Percentiles rank a stretch among this genome's conserved stretches.
These are phyloP conservation scores for Carassius carassius DNA, from an alignment of 2,113 vertebrate genomes.

Conservation along the genomic window DNA sequence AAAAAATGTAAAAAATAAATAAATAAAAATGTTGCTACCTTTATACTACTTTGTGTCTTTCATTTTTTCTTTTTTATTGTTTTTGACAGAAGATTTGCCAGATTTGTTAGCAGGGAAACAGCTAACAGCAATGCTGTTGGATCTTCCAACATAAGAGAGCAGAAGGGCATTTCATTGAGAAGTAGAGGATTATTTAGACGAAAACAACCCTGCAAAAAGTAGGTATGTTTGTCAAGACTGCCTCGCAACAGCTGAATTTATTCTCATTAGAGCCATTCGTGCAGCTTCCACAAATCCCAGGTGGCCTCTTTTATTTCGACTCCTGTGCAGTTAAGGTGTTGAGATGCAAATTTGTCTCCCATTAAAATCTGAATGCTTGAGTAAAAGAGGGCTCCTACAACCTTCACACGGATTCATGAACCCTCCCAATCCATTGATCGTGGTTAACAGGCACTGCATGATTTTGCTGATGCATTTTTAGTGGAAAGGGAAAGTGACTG, in stretches of 20 bases:
- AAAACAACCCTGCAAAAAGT: conserved; percentile 34
- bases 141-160: conserved; percentile 25
- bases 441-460: conserved; percentile 14
- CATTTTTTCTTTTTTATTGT: neutral
- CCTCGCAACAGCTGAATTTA: conserved; percentile 46
- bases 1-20: neutral
- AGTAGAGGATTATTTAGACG: conserved; percentile 37
- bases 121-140: conserved; percentile 45
- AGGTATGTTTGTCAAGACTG: conserved; percentile 39
- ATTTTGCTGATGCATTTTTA: conserved; percentile 9
- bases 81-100: conserved; percentile 37
- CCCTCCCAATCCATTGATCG: neutral
- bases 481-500: conserved; percentile 12
- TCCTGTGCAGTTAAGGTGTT: conserved; percentile 43
- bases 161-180: conserved; percentile 35
- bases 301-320: conserved; percentile 48
- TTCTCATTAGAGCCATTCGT: conserved; percentile 51
- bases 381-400: conserved; percentile 34
- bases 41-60: neutral
- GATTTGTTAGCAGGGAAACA: conserved; percentile 42
- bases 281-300: conserved; percentile 49
- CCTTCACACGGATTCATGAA: conserved; percentile 39
- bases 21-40: too few relatives aligned
- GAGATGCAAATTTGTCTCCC: conserved; percentile 59
- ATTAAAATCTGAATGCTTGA: conserved; percentile 55